phyloP scores from a whole-genome alignment of 2,113 vertebrate species.

The Poecile atricapillus region DNA sequence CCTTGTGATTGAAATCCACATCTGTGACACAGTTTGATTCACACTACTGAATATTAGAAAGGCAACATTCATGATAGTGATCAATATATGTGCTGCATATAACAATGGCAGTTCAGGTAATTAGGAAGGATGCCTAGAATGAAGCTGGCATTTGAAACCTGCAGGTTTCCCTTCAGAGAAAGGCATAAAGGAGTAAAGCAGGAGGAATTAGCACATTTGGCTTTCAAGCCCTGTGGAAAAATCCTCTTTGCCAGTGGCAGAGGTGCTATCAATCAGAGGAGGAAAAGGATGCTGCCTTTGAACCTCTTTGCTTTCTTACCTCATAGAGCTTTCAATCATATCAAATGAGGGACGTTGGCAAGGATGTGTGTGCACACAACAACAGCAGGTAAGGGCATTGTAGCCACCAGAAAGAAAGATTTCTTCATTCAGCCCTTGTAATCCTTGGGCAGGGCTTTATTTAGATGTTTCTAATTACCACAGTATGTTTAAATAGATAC shows the following conservation, averaged over 20 bases:
- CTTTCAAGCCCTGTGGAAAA: not conserved
- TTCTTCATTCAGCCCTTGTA: slow-evolving; percentile 17
- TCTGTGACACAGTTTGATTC: slow-evolving; percentile 49
- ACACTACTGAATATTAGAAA: slow-evolving; percentile 14
- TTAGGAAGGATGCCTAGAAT: slow-evolving; percentile 56
- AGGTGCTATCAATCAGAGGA: not conserved
- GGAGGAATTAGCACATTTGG: not conserved
- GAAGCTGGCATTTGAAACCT: slow-evolving; percentile 52
- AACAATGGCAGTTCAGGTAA: slow-evolving; percentile 29
- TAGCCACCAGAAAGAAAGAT: not conserved
- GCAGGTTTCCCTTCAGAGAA: slow-evolving; percentile 33
- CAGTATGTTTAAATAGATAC: slow-evolving; percentile 50
- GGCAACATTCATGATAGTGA: not conserved
- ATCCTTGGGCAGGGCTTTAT: slow-evolving; percentile 25
- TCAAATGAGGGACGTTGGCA: not conserved
- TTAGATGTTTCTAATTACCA: slow-evolving; percentile 54
- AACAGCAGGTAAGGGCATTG: not conserved
- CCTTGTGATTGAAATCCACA: slow-evolving; percentile 32
- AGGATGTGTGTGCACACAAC: not conserved
- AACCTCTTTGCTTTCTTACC: not conserved
- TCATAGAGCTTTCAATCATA: not conserved
- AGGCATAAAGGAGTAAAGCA: slow-evolving; percentile 14
- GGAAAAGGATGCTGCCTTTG: not conserved
- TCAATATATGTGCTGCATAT: slow-evolving; percentile 21
- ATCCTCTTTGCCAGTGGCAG: not conserved